These are phyloP conservation scores for Bradypodion pumilum DNA, from an alignment of 2,797 vertebrate genomes.

Conservation along the genomic window DNA sequence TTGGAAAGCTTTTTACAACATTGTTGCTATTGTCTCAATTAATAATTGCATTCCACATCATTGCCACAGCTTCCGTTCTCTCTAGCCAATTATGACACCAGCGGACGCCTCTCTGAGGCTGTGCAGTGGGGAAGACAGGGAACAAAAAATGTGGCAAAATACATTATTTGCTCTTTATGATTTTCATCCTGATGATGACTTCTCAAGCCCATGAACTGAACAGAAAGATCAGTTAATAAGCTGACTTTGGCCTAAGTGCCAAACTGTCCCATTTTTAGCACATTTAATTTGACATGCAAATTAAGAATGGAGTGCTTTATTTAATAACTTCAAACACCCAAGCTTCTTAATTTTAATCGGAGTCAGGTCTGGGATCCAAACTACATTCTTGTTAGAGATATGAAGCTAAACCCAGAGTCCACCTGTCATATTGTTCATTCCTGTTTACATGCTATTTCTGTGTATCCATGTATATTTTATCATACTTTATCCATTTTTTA, in stretches of 20 bases:
- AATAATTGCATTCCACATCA: conserved; percentile 59
- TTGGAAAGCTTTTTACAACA: conserved; percentile 64
- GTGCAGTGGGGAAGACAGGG: conserved; percentile 16
- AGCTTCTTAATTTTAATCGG: background rate
- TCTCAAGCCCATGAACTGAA: conserved; percentile 54
- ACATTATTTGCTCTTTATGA: conserved; percentile 33
- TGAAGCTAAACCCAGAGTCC: too few relatives aligned
- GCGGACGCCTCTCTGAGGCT: conserved; percentile 44
- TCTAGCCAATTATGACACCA: conserved; percentile 40
- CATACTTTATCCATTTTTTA: too few relatives aligned
- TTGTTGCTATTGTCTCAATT: conserved; percentile 61
- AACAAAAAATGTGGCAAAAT: conserved; percentile 7
- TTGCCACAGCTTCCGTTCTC: conserved; percentile 47
- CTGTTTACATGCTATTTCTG: background rate
- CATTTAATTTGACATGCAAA: conserved; percentile 70
- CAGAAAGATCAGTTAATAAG: conserved; percentile 55
- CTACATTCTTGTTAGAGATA: too few relatives aligned
- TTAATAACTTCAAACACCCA: background rate
- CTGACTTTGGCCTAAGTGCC: conserved; percentile 49
- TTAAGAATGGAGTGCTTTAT: conserved; percentile 39
- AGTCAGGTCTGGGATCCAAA: background rate
- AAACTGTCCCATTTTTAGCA: conserved; percentile 63
- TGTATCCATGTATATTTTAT: too few relatives aligned
- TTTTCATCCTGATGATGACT: conserved; percentile 40
- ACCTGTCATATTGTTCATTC: background rate